Evolutionary conservation across 1,140 invertebrate genomes (phyloP).

Genomic region (Trichogramma pretiosum): DNA sequence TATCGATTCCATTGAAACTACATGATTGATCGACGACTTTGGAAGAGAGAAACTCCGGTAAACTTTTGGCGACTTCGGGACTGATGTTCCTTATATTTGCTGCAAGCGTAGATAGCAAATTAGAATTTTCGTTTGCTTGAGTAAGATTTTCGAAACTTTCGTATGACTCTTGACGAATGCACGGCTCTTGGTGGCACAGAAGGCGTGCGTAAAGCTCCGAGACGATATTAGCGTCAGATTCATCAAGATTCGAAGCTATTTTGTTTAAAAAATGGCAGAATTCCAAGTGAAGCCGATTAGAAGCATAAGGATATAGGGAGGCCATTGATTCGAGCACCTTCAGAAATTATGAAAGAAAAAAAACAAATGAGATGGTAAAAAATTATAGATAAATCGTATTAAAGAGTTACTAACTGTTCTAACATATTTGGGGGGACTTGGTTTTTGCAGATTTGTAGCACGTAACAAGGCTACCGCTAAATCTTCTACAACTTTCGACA

Average conservation of each 20-base stretch:
- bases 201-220: conserved; percentile 27
- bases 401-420: conserved; percentile 18
- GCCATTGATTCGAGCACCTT: conserved; percentile 29
- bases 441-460: conserved; percentile 16
- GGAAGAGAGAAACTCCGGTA: conserved; percentile 28
- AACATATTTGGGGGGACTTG: conserved; percentile 15
- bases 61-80: conserved; percentile 18
- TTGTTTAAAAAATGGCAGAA: conserved; percentile 26
- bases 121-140: conserved; percentile 24
- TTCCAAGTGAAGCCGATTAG: conserved; percentile 21
- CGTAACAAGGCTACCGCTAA: conserved; percentile 21
- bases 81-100: conserved; percentile 21
- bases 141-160: conserved; percentile 32
- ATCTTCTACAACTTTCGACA: conserved; percentile 26
- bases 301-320: conserved; percentile 15
- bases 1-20: conserved; percentile 16
- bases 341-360: conserved; percentile 4
- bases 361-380: neutral
- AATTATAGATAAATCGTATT: conserved; percentile 8
- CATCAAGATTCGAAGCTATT: conserved; percentile 9
- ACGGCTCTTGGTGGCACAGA: conserved; percentile 26
- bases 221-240: conserved; percentile 12
- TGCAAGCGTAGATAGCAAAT: conserved; percentile 25
- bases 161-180: conserved; percentile 30
- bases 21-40: conserved; percentile 18